Evolutionary conservation across 64 coral and sea anemone genomes (phyloP).

Genomic region (Montipora capricornis): DNA sequence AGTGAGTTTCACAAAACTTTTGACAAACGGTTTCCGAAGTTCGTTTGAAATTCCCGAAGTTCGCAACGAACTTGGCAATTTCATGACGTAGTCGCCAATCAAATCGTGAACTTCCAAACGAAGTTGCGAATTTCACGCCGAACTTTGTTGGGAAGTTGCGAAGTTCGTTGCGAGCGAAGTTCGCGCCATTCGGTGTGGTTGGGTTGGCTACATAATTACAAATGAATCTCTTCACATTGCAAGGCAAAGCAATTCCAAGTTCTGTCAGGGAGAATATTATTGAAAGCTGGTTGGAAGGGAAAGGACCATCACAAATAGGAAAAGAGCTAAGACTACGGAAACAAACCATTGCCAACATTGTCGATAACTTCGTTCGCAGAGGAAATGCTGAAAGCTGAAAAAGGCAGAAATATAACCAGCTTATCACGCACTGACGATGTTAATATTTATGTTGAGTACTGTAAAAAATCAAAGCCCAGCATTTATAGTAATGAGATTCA

Average conservation of each 20-base stretch:
- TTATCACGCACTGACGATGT: background rate
- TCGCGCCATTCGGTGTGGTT: no score
- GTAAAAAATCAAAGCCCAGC: background rate
- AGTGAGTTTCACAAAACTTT: no score
- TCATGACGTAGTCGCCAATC: no score
- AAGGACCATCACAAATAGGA: background rate
- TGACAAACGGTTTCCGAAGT: no score
- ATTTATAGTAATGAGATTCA: constrained; percentile 2
- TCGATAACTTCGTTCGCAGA: background rate
- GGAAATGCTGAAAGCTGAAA: background rate
- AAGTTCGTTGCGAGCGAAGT: no score
- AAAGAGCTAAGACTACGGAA: background rate
- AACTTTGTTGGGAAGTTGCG: no score
- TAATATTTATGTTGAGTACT: background rate
- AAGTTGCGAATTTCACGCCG: no score
- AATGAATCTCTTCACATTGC: no score
- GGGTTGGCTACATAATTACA: no score
- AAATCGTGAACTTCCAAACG: no score
- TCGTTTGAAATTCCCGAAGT: no score
- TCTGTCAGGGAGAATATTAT: background rate
- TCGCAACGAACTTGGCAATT: no score
- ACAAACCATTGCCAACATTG: background rate
- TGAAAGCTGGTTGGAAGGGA: background rate
- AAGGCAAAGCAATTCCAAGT: background rate
- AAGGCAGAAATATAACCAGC: background rate